Conservation (phyloP, 2,797 vertebrate genomes). For the Numenius phaeopus region DNA sequence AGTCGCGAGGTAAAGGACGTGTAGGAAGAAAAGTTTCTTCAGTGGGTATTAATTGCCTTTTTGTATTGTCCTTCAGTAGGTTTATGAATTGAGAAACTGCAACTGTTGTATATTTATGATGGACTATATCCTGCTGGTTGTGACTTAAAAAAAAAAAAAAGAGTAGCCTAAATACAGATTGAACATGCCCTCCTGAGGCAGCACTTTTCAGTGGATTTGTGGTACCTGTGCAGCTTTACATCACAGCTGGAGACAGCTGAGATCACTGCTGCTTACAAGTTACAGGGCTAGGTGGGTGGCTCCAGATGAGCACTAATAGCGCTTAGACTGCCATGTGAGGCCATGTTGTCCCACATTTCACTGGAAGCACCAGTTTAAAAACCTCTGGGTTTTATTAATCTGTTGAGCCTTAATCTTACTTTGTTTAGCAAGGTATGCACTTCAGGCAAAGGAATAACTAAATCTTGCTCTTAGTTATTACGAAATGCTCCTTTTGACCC, state of each 20-base stretch:
- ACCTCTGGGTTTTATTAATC: neutral
- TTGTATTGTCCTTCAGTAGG: neutral
- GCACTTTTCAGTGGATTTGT: neutral
- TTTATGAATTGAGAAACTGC: neutral
- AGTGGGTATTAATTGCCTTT: neutral
- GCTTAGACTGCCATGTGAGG: neutral
- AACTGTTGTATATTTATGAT: neutral
- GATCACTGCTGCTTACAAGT: neutral
- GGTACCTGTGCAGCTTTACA: neutral
- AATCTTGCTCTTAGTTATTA: neutral
- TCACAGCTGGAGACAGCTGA: neutral
- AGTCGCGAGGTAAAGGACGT: neutral
- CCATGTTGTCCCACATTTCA: neutral
- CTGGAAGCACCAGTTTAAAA: neutral
- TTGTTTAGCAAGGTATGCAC: neutral
- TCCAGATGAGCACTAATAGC: neutral
- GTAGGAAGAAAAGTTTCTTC: neutral
- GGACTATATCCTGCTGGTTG: neutral
- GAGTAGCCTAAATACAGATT: neutral
- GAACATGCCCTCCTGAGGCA: neutral
- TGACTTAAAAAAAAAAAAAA: neutral
- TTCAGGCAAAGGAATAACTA: neutral
- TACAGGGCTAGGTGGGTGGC: neutral
- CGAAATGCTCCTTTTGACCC: neutral
- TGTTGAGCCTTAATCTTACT: neutral